These are phyloP conservation scores for Pachypanchax playfairii DNA, from an alignment of 2,113 vertebrate genomes.

Conservation along the genomic window DNA sequence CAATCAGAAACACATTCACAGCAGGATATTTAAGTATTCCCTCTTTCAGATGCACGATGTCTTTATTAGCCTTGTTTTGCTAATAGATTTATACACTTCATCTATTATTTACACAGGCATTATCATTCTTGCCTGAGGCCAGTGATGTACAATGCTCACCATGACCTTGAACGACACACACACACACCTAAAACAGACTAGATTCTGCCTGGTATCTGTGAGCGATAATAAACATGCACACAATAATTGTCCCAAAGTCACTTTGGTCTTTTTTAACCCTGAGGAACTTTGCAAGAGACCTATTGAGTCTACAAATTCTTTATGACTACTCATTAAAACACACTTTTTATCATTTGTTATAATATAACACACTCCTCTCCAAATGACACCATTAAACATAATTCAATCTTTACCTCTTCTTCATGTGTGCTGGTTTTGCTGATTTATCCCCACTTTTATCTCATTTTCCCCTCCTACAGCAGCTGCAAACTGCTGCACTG, in stretches of 20 bases:
- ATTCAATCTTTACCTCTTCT: constrained; percentile 75
- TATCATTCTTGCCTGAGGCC: constrained; percentile 59
- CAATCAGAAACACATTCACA: constrained; percentile 3
- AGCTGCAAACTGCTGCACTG: constrained; percentile 87
- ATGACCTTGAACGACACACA: constrained; percentile 67
- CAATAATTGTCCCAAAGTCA: constrained; percentile 74
- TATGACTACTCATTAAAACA: constrained; percentile 76
- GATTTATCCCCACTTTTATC: constrained; percentile 73
- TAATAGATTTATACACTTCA: constrained; percentile 72
- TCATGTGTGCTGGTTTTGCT: constrained; percentile 72
- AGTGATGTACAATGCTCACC: constrained; percentile 58
- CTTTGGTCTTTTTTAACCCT: constrained; percentile 66
- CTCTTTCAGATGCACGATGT: constrained; percentile 52
- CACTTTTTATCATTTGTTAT: constrained; percentile 77
- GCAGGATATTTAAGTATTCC: constrained; percentile 37
- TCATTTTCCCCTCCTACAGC: constrained; percentile 48
- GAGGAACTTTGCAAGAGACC: constrained; percentile 57
- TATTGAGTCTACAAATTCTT: constrained; percentile 58
- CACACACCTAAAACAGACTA: constrained; percentile 26
- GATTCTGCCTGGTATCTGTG: constrained; percentile 41
- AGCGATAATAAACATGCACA: constrained; percentile 66
- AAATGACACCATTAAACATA: constrained; percentile 79
- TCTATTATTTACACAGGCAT: constrained; percentile 72
- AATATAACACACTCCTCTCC: constrained; percentile 71
- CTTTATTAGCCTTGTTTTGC: constrained; percentile 53